Base-by-base conservation (phyloP, 2,113 vertebrate species). In the Epinephelus cyanopodus region DNA sequence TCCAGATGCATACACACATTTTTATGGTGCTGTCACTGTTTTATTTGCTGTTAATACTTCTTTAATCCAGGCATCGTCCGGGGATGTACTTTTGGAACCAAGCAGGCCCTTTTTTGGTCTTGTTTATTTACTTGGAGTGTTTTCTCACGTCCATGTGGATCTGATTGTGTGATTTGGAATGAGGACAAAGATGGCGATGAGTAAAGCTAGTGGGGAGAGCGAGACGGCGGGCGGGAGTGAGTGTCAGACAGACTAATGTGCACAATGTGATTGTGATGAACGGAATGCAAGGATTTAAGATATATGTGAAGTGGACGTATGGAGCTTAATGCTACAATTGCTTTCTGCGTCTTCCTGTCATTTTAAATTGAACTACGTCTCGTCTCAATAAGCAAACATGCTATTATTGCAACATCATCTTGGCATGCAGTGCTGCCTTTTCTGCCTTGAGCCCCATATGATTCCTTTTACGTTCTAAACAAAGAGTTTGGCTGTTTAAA, bases 111-210 rank as follows among this genome's bases (percentile, higher is more conserved):
- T 52, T 78, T 82, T 79, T 29, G 56, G 53, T 15, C 70, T 33
- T 88, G 87, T 87, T 93, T 93, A 85, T 93, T 92, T 91, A 81
- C 83, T 79, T 58, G 58, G 71, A 76, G 75, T 78, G 74, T 86
- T 84, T 91, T 91, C 77, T 87, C 74, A 48, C 56, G 23, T 81
- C 87, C 90, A 92, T 93, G 84, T 92, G 92, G 85, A 90, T 91
- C 83, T 79, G 85, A 86, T 91, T 92, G 91, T 91, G 88, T 73
- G 83, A 90, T 69, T 52, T 94, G 88, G 90, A 90, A 54, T 18
- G 0, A 68, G 58, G 87, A 86, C 75, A 90, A 83, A 82, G 88
- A 75, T 21, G 9, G 19, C 56, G 82, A 77, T 69, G 76, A 80
- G 88, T 54, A 27, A 79, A 61, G 70, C 37, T 64, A 42, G 3